These are phyloP conservation scores for Marmota monax DNA, from an alignment of 2,113 vertebrate genomes.

Conservation along the genomic window DNA sequence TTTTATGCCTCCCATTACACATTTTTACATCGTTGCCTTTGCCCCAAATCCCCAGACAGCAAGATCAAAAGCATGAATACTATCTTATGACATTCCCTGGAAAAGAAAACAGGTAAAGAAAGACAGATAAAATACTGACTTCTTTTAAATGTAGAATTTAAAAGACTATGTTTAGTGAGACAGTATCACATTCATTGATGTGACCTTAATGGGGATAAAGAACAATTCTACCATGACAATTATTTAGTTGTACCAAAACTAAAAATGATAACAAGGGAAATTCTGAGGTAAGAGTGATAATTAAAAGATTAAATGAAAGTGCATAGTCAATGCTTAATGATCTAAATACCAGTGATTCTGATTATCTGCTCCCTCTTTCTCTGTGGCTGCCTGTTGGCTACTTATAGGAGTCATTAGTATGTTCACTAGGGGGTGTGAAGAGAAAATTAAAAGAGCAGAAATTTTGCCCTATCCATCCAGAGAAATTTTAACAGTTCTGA, in stretches of 20 bases:
- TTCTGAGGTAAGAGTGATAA: conserved; percentile 32
- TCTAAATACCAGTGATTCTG: neutral
- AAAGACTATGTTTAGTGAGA: neutral
- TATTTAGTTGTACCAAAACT: neutral
- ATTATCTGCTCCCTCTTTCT: neutral
- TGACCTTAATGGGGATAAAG: neutral
- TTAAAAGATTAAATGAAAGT: conserved; percentile 44
- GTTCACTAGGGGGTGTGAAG: neutral
- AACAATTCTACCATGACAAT: neutral
- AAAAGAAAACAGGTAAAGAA: conserved; percentile 48
- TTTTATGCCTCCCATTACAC: neutral
- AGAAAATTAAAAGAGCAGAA: conserved; percentile 23
- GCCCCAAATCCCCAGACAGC: neutral
- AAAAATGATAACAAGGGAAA: neutral
- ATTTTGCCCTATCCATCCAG: neutral
- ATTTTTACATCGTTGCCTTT: conserved; percentile 22
- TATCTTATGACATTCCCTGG: conserved; percentile 12
- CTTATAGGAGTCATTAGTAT: neutral
- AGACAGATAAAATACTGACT: neutral
- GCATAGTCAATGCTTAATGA: neutral
- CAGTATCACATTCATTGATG: neutral
- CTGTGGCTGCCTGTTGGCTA: neutral
- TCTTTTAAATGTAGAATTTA: neutral
- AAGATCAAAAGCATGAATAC: conserved; percentile 51
- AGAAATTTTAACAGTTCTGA: neutral